Conservation (phyloP, 2,797 vertebrate species). For the Rhynchotus rufescens region DNA sequence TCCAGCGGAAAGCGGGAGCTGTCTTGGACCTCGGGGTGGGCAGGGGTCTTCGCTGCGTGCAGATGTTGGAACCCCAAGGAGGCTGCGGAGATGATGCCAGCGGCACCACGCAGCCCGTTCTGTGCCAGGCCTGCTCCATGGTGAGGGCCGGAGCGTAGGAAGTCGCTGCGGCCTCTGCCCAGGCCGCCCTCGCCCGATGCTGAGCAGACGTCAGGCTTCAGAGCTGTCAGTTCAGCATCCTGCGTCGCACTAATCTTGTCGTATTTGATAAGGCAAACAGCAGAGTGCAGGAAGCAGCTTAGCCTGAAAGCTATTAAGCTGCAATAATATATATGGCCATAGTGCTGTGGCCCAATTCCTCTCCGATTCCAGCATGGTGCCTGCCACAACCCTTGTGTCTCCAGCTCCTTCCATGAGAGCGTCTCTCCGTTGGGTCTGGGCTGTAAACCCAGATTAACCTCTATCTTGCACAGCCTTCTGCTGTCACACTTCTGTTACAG, state of each 20-base stretch:
- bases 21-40: accelerated
- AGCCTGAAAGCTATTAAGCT: background rate
- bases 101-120: accelerated
- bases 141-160: accelerated
- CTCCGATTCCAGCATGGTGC: background rate
- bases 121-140: accelerated
- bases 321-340: background rate
- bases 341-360: background rate
- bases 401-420: accelerated
- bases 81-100: background rate
- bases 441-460: background rate
- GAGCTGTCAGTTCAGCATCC: background rate
- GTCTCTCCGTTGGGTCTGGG: background rate
- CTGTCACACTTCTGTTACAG: background rate
- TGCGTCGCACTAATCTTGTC: background rate
- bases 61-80: background rate
- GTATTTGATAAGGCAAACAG: background rate
- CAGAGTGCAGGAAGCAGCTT: background rate
- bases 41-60: background rate
- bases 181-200: accelerated
- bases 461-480: background rate
- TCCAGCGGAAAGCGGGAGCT: background rate
- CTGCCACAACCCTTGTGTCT: background rate
- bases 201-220: background rate
- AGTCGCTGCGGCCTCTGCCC: background rate